A percentile compares a stretch with the other conserved stretches of the same genome.
phyloP scores from a whole-genome alignment of 2,113 vertebrate species.

The Hystrix brachyura region DNA sequence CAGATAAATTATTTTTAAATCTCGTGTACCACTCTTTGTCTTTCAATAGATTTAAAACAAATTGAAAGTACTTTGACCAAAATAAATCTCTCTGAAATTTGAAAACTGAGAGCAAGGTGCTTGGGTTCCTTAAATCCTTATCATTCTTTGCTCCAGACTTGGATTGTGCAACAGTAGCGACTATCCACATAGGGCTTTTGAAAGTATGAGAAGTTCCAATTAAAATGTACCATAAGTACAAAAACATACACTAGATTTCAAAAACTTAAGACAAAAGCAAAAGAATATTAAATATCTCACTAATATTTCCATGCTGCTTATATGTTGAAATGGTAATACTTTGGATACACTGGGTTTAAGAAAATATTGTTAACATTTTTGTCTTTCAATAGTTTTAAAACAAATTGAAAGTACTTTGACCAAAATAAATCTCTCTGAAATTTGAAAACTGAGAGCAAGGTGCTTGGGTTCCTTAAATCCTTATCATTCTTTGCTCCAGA shows the following conservation, averaged over 20 bases:
- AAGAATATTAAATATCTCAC: background rate
- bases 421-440: background rate
- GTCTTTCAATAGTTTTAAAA: background rate
- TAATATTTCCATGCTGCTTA: background rate
- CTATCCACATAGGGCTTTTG: background rate
- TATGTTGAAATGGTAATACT: background rate
- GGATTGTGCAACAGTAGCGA: background rate
- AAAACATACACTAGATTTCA: background rate
- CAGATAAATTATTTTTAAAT: slow-evolving; percentile 18
- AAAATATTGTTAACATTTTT: slow-evolving; percentile 11
- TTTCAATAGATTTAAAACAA: background rate
- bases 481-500: background rate
- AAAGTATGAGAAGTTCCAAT: background rate
- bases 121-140: background rate
- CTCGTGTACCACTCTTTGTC: background rate
- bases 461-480: background rate
- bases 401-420: background rate
- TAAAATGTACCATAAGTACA: background rate
- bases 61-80: background rate
- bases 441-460: background rate
- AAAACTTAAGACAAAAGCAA: background rate
- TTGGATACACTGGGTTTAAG: background rate
- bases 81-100: slow-evolving; percentile 27
- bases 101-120: background rate
- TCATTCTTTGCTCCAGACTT: background rate